These are phyloP conservation scores for Oncorhynchus masou DNA, from an alignment of 2,113 vertebrate genomes.

Conservation along the genomic window DNA sequence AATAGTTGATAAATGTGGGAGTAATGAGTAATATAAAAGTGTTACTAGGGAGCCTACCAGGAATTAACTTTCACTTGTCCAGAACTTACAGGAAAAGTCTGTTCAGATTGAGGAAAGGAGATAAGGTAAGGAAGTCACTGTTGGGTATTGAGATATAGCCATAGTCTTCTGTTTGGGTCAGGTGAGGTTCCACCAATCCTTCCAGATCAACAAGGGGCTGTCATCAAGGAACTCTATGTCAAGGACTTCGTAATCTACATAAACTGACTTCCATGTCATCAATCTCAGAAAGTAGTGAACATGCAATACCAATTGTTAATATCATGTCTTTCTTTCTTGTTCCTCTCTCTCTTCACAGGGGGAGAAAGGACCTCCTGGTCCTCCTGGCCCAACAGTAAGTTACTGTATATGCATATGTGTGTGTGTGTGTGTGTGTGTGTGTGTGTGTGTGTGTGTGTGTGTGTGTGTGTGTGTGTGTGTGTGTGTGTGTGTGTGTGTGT, in stretches of 20 bases:
- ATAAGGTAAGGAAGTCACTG: neutral
- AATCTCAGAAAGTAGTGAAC: neutral
- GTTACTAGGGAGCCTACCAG: neutral
- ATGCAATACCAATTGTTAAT: neutral
- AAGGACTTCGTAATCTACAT: neutral
- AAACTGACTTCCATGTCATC: neutral
- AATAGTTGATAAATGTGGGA: too few species aligned
- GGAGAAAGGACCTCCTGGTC: conserved; percentile 78
- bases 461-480: neutral
- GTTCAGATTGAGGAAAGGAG: neutral
- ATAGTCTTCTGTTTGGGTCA: too few species aligned
- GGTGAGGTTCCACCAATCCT: too few species aligned
- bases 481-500: too few species aligned
- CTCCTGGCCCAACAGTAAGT: conserved; percentile 77
- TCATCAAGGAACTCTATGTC: neutral
- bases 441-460: neutral
- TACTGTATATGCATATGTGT: conserved; percentile 2
- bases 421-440: conserved; percentile 55
- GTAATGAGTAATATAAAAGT: too few species aligned
- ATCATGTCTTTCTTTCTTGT: conserved; percentile 50
- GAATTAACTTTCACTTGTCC: neutral
- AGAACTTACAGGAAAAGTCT: too few species aligned
- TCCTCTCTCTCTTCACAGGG: conserved; percentile 68
- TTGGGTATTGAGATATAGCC: too few species aligned
- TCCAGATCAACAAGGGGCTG: too few species aligned